A percentile compares a stretch with the other conserved stretches of the same genome.
These are phyloP conservation scores for Tamias sibiricus DNA, from an alignment of 2,113 vertebrate genomes.

Conservation along the genomic window DNA sequence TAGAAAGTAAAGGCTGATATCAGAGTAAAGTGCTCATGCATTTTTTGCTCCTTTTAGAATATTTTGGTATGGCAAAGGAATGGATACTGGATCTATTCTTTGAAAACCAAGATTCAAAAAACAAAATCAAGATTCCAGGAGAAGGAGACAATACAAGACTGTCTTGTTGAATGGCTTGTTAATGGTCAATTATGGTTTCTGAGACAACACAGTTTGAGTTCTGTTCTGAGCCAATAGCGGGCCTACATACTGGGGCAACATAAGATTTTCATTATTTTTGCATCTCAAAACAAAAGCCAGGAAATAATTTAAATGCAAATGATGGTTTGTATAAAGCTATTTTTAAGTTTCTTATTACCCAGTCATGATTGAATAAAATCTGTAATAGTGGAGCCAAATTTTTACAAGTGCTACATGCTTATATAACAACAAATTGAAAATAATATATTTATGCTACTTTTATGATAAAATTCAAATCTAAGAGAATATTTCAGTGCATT, in stretches of 20 bases:
- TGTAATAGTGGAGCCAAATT: background rate
- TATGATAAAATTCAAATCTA: background rate
- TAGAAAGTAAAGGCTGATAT: background rate
- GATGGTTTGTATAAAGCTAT: background rate
- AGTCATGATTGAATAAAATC: slow-evolving; percentile 22
- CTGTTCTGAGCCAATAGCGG: background rate
- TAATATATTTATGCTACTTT: background rate
- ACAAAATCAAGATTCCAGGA: background rate
- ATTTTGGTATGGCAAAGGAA: background rate
- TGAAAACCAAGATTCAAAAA: background rate
- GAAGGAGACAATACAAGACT: background rate
- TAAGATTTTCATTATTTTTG: slow-evolving; percentile 38
- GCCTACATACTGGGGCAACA: background rate
- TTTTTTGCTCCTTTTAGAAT: background rate
- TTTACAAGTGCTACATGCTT: background rate
- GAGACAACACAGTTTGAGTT: slow-evolving; percentile 33
- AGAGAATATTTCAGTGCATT: background rate
- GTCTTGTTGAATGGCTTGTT: background rate
- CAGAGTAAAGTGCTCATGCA: background rate
- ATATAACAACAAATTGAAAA: slow-evolving; percentile 19
- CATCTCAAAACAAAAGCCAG: background rate
- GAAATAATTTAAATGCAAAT: slow-evolving; percentile 35
- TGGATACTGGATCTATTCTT: background rate
- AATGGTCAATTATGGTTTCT: background rate
- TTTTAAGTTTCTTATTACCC: slow-evolving; percentile 5